These are phyloP conservation scores for Drosophila nigritarsus DNA, from an alignment of 2,888 invertebrate genomes.

Conservation along the genomic window DNA sequence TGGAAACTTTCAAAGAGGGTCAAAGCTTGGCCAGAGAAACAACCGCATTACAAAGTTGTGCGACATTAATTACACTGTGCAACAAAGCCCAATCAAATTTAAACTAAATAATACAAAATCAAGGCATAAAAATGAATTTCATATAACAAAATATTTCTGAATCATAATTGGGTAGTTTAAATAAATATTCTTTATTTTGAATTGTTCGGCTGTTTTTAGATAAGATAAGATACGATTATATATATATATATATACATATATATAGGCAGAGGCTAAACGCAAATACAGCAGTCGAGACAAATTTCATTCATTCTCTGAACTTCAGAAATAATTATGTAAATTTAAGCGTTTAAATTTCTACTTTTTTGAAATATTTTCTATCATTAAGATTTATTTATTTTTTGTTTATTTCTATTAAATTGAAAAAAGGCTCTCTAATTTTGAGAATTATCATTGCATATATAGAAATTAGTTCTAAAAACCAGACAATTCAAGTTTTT, in stretches of 20 bases:
- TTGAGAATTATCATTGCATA: not conserved
- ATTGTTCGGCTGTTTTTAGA: not conserved
- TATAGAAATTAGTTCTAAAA: not conserved
- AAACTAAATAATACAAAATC: not conserved
- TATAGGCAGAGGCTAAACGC: not conserved
- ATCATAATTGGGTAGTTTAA: not conserved
- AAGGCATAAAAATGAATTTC: not conserved
- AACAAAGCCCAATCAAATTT: not conserved
- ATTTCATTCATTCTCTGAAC: not conserved
- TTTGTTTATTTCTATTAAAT: no score
- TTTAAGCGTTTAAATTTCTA: rapidly evolving
- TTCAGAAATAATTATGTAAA: not conserved
- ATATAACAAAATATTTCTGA: not conserved
- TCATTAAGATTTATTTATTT: not conserved
- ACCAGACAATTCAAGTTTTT: not conserved
- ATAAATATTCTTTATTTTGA: not conserved
- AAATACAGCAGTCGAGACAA: not conserved
- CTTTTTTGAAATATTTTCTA: not conserved
- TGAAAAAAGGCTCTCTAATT: not conserved
- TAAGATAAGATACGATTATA: no score
- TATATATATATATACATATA: not conserved
- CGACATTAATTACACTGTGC: constrained; percentile 1
- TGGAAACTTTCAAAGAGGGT: not conserved
- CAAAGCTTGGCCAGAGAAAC: not conserved
- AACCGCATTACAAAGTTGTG: not conserved